These are phyloP conservation scores for Silurus glanis DNA, from an alignment of 2,113 vertebrate species.

Conservation along the genomic window DNA sequence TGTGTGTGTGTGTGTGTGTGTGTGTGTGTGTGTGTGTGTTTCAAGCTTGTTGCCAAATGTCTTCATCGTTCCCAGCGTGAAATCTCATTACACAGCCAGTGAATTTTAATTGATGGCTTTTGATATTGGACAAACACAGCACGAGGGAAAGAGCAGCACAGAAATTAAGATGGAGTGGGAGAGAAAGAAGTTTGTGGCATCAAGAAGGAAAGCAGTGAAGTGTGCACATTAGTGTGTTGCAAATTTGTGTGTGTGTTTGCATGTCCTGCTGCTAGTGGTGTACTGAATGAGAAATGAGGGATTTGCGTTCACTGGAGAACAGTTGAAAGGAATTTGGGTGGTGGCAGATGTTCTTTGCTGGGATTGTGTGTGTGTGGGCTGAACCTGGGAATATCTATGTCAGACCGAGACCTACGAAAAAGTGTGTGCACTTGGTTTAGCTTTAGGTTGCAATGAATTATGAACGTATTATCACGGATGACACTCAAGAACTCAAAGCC, in stretches of 20 bases:
- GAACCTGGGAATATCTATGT: not conserved
- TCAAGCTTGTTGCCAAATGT: constrained; percentile 55
- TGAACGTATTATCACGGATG: constrained; percentile 16
- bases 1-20: not conserved
- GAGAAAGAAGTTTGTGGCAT: constrained; percentile 17
- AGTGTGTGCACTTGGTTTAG: not conserved
- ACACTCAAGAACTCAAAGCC: constrained; percentile 16
- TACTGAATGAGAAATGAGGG: constrained; percentile 24
- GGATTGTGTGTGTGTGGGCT: not conserved
- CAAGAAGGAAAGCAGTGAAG: constrained; percentile 9
- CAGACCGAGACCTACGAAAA: not conserved
- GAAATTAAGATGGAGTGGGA: constrained; percentile 39
- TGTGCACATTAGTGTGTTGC: not conserved
- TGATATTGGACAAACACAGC: constrained; percentile 50
- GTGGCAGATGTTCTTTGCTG: constrained; percentile 53
- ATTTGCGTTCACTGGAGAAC: constrained; percentile 46
- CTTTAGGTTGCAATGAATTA: not conserved
- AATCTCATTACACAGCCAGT: constrained; percentile 55
- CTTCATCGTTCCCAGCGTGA: constrained; percentile 50
- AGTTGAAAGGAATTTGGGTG: constrained; percentile 56
- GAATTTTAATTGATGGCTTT: constrained; percentile 53
- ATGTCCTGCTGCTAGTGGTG: constrained; percentile 37
- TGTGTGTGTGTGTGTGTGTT: constrained; percentile 33
- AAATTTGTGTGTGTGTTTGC: constrained; percentile 29
- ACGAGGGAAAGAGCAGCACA: constrained; percentile 27